phyloP scores from a whole-genome alignment of 2,797 vertebrate species.

The Fistularia commersonii region DNA sequence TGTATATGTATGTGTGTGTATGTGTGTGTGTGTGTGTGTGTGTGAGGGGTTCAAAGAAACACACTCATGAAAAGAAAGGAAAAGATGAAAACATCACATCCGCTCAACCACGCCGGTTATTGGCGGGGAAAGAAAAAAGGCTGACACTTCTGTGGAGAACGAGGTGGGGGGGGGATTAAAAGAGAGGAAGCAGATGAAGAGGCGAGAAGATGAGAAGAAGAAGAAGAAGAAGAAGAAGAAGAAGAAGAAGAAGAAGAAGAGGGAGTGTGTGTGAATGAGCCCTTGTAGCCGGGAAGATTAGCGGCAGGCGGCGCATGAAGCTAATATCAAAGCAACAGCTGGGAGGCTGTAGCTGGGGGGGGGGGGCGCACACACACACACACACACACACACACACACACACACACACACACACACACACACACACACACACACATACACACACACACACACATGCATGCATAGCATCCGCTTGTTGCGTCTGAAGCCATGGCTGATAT shows the following conservation, averaged over 20 bases:
- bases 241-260: no score
- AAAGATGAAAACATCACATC: constrained; percentile 19
- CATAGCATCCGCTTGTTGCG: constrained; percentile 6
- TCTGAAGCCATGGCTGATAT: constrained; percentile 49
- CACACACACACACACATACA: no score
- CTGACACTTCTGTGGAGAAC: constrained; percentile 16
- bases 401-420: constrained; percentile 49
- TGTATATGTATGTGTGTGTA: no score
- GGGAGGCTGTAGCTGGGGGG: no score
- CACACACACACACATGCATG: no score
- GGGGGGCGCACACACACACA: no score
- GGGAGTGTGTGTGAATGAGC: constrained; percentile 40
- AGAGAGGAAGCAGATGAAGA: constrained; percentile 25
- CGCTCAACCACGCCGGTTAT: constrained; percentile 26
- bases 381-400: constrained; percentile 34
- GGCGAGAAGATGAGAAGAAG: constrained; percentile 18
- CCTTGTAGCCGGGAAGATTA: constrained; percentile 64
- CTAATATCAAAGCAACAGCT: constrained; percentile 76
- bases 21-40: no score
- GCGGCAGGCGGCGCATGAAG: constrained; percentile 66
- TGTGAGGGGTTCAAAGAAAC: constrained; percentile 35
- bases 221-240: no score
- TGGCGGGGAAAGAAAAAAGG: not conserved
- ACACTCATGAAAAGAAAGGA: constrained; percentile 31
- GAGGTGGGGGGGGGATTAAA: constrained; percentile 32